Evolutionary conservation across 2,113 vertebrate species (phyloP).

Genomic region (Laticauda laticaudata): DNA sequence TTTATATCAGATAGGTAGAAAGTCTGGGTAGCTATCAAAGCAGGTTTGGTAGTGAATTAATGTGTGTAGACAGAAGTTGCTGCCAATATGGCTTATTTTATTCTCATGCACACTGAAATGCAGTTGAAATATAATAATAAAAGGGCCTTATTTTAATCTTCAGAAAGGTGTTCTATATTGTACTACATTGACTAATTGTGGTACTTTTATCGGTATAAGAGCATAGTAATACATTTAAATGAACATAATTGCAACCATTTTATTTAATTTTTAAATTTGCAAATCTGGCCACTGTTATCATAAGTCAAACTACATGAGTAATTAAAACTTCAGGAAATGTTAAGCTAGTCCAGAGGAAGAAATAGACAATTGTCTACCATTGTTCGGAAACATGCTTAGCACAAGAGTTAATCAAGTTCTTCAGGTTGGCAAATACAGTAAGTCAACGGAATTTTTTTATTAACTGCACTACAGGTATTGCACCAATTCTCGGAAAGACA

Average conservation of each 20-base stretch:
- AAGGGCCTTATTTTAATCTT: not conserved
- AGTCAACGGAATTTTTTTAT: not conserved
- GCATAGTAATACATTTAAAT: not conserved
- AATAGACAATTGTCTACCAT: not conserved
- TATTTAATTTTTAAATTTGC: not conserved
- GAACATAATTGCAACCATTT: not conserved
- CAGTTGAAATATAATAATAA: not conserved
- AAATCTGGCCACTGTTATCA: not conserved
- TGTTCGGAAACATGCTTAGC: not conserved
- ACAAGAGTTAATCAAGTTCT: conserved; percentile 7
- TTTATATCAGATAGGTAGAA: not conserved
- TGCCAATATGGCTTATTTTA: not conserved
- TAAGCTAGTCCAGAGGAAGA: not conserved
- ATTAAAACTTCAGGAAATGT: not conserved
- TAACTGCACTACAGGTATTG: rapidly evolving
- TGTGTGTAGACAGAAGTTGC: not conserved
- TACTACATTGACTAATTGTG: not conserved
- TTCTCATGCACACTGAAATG: not conserved
- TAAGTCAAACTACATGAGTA: not conserved
- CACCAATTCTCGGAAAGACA: conserved; percentile 1
- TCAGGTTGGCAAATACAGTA: not conserved
- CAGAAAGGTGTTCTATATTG: not conserved
- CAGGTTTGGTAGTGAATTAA: not conserved
- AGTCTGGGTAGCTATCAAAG: not conserved
- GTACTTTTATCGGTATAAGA: not conserved